phyloP scores from a whole-genome alignment of 2,113 vertebrate genomes.

The Platycercus adscitus region DNA sequence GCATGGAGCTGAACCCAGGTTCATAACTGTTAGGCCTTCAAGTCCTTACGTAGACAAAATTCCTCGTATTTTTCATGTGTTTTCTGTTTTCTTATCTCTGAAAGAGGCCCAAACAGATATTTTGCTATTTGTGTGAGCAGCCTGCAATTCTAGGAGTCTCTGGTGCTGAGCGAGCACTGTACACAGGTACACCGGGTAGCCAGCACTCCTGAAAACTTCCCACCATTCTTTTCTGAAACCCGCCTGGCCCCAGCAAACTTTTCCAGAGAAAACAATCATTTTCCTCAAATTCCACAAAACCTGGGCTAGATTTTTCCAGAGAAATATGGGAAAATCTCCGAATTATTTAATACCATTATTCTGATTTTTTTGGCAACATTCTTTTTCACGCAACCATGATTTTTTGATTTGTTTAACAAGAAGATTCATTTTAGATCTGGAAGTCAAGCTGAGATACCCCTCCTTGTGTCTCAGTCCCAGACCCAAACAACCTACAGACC shows the following conservation, averaged over 20 bases:
- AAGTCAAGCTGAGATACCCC: not conserved
- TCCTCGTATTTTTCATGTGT: not conserved
- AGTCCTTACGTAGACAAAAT: not conserved
- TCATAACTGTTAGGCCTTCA: not conserved
- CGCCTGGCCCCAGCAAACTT: not conserved
- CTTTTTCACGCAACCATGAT: fast-evolving
- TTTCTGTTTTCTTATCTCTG: not conserved
- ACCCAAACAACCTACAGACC: not conserved
- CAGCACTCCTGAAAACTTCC: not conserved
- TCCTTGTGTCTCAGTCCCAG: not conserved
- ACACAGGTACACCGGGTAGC: fast-evolving
- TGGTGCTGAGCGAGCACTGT: fast-evolving
- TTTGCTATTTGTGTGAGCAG: not conserved
- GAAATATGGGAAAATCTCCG: not conserved
- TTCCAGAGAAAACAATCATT: not conserved
- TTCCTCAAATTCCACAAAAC: not conserved
- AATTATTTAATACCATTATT: not conserved
- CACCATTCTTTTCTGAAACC: not conserved
- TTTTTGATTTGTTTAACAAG: not conserved
- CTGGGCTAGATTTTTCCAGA: not conserved
- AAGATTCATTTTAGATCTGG: not conserved
- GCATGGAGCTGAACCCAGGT: not conserved
- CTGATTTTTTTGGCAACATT: not conserved
- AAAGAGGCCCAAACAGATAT: not conserved
- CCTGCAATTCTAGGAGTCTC: not conserved